Conservation (phyloP, 2,113 vertebrate genomes). For the Dryoscopus gambensis region DNA sequence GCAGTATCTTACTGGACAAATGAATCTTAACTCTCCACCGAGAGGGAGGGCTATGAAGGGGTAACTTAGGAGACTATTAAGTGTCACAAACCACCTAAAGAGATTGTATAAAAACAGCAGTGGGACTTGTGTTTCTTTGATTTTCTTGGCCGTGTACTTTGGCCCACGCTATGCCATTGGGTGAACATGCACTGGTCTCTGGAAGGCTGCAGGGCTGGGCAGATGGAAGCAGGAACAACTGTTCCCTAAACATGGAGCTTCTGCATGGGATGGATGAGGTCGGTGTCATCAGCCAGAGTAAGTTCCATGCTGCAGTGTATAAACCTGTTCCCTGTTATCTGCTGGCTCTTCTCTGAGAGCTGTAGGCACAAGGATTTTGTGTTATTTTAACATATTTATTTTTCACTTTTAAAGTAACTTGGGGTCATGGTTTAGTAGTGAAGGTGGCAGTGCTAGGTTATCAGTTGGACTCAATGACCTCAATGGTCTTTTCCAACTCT, state of each 20-base stretch:
- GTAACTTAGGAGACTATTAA: neutral
- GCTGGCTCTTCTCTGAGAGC: neutral
- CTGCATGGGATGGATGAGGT: fast-evolving
- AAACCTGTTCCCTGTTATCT: neutral
- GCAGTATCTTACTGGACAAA: neutral
- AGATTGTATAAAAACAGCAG: neutral
- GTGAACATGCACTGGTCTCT: neutral
- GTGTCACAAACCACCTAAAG: neutral
- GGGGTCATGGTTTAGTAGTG: neutral
- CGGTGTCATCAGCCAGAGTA: fast-evolving
- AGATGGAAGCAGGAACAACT: neutral
- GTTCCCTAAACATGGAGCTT: neutral
- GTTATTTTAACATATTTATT: neutral
- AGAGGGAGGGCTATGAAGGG: neutral
- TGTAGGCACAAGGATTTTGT: neutral
- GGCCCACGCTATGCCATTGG: neutral
- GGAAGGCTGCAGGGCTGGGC: neutral
- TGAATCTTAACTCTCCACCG: neutral
- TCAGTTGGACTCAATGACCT: neutral
- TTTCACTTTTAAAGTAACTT: neutral
- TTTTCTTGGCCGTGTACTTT: neutral
- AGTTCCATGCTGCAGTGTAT: neutral
- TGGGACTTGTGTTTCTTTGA: neutral
- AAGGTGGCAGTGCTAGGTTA: neutral
- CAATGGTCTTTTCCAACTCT: neutral